Evolutionary conservation across 2,888 invertebrate species (phyloP), one percentile per base, ranked within the genome.

Genomic region (Ochropacha duplaris): DNA sequence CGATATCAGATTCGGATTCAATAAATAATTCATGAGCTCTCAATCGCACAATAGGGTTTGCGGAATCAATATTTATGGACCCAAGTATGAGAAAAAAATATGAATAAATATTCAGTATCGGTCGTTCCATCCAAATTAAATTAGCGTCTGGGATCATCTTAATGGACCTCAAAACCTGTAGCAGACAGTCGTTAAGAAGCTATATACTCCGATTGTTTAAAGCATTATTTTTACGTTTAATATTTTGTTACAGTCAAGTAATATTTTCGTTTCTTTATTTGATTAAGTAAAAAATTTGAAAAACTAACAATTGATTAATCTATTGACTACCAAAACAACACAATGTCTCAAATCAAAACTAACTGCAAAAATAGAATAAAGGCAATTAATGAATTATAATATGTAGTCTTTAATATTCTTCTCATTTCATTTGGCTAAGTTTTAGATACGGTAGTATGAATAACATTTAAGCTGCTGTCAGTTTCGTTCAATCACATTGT

Each of bases 1-100:
- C 80, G 83, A 85, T 86, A 84, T 86, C 81, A 74, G 80, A 87
- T 86, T 83, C 77, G 68, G 79, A 77, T 74, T 74, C 73, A 67
- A 84, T 90, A 81, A 87, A 90, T 88, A 76, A 90, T 90, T 88
- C 85, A 90, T 88, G 81, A 84, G 76, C 58, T 74, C 72, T 31
- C 81, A 76, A 81, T 79, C 81, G 79, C 74, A 88, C 86, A 87
- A 87, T 89, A 81, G 84, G 75, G 78, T 76, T 81, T 76, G 78
- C 72, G 73, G 80, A 79, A 81, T 81, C 74, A 74, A 81, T 84
- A 84, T 85, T 86, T 86, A 86, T 83, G 79, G 80, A 64, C 66
- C 60, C 71, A 69, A 64, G 70, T 76, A 74, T 62, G 71, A 66
- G 69, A 74, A 81, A 83, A 78, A 78, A 71, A 72, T 57, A 58